Evolutionary conservation across 2,113 vertebrate species (phyloP), one percentile per base, ranked within the genome.

Genomic region (Coryphaenoides rupestris): DNA sequence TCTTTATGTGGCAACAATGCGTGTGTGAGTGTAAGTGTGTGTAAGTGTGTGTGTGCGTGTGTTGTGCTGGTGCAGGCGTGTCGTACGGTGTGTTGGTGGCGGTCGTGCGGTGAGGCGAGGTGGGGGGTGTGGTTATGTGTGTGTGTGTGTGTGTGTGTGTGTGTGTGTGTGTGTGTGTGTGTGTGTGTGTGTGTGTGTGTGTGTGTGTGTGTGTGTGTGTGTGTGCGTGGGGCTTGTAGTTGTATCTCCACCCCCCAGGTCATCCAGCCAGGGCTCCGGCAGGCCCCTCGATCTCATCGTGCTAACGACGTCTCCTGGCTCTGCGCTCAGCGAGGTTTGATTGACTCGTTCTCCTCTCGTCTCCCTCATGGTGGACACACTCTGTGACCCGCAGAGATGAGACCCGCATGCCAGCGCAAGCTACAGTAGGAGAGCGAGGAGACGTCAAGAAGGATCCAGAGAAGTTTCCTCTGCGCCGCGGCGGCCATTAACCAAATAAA

Each of bases 301-400:
- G 93, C 94, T 98, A 98, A 98, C 95, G 95, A 98, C 94, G 93
- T 95, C 95, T 94, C 90, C 94, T 96, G 95, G 95, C 96, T 92
- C 93, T 95, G 93, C 92, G 95, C 94, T 94, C 95, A 96, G 93
- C 93, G 93, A 94, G 94, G 92, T 93, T 96, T 98, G 98, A 98
- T 98, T 98, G 95, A 98, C 94, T 98, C 91, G 93, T 91, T 95
- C 93, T 89, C 90, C 91, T 95, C 92, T 95, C 94, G 96, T 98
- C 95, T 96, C 92, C 93, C 93, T 99, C 98, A 98, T 97, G 93
- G 95, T n/a, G n/a, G n/a, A n/a, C n/a, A 96, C 93, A 94, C 91
- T 95, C 90, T 91, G n/a, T n/a, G 93, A 93, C 91, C 90, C 92
- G n/a, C n/a, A 93, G 91, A 91, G 92, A n/a, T n/a, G n/a, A n/a